Conservation (phyloP, 2,888 invertebrate species). For the Aelia acuminata region DNA sequence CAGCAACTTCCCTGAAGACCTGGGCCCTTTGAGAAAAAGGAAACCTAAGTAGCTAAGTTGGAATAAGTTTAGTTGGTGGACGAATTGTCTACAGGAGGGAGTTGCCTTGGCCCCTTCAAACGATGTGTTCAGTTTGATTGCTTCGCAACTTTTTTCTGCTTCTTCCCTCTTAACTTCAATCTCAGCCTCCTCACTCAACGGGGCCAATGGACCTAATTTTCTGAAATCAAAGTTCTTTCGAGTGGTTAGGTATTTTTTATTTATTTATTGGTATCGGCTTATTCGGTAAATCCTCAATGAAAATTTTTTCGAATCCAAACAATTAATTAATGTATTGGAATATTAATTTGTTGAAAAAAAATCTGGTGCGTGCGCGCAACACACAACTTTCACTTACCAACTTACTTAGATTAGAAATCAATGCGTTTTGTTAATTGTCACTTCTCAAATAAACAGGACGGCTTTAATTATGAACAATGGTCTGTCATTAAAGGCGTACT, state of each 20-base stretch:
- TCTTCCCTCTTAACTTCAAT: constrained; percentile 16
- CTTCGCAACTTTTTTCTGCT: constrained; percentile 34
- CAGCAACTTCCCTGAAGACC: background rate
- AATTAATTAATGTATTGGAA: no score
- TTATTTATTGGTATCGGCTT: background rate
- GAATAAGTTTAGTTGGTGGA: constrained; percentile 35
- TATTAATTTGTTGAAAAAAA: no score
- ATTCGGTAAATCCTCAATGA: no score
- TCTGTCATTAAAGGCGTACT: no score
- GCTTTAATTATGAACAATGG: no score
- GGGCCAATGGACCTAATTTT: background rate
- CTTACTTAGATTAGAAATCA: no score
- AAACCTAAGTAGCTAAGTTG: constrained; percentile 37
- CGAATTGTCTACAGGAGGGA: constrained; percentile 14
- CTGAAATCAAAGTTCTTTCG: background rate
- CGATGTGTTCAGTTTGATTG: constrained; percentile 48
- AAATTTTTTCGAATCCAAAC: no score
- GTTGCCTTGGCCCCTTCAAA: background rate
- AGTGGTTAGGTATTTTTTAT: background rate
- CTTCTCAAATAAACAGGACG: no score
- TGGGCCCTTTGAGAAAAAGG: constrained; percentile 15
- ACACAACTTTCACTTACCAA: no score
- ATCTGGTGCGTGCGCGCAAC: no score
- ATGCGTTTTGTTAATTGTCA: no score
- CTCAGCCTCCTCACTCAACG: background rate